These are phyloP conservation scores for Sinocyclocheilus maitianheensis DNA, from an alignment of 2,113 vertebrate genomes.

Conservation along the genomic window DNA sequence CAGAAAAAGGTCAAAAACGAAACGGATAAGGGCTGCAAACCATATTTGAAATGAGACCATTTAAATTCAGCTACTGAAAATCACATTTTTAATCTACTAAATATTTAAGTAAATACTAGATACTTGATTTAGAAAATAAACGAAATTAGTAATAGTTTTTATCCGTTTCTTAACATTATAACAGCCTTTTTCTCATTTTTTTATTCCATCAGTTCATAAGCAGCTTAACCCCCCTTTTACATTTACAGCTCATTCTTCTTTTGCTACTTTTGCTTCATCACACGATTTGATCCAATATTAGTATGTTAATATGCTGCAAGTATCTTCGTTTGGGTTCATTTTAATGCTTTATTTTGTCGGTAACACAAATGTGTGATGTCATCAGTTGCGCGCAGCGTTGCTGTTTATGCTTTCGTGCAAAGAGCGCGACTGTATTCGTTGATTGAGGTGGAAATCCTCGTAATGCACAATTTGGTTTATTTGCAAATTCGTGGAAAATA, in stretches of 20 bases:
- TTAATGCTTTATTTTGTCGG: not conserved
- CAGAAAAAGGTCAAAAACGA: not conserved
- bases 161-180: not conserved
- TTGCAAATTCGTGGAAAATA: slow-evolving; percentile 19
- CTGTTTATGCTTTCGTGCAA: slow-evolving; percentile 52
- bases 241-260: not conserved
- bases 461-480: slow-evolving; percentile 63
- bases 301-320: not conserved
- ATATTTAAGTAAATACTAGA: not conserved
- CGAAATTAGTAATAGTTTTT: not conserved
- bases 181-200: not conserved
- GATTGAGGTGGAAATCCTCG: slow-evolving; percentile 68
- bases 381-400: slow-evolving; percentile 51
- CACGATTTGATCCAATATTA: not conserved
- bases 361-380: slow-evolving; percentile 34
- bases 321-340: not conserved
- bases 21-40: not conserved
- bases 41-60: not conserved
- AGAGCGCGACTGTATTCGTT: slow-evolving; percentile 70
- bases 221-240: not conserved
- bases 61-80: not conserved
- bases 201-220: not conserved
- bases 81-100: not conserved
- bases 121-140: not conserved
- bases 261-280: not conserved